Evolutionary conservation across 2,888 invertebrate genomes (phyloP).

Genomic region (Meteorus cinctellus): DNA sequence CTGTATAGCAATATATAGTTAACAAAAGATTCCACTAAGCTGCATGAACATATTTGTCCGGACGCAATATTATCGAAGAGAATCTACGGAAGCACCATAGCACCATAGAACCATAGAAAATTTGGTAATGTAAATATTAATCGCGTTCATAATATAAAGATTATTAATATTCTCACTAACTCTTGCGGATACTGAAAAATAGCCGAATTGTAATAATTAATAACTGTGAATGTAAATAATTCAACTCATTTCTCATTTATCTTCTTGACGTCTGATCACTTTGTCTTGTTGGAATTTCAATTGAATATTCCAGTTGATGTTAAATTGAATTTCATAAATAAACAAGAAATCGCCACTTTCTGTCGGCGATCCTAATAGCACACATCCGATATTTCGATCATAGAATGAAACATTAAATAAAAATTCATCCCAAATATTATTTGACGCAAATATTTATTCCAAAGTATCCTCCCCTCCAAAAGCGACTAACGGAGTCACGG

Average conservation of each 20-base stretch:
- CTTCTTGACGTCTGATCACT: too few relatives aligned
- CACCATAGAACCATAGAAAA: too few relatives aligned
- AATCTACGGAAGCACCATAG: neutral
- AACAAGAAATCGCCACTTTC: too few relatives aligned
- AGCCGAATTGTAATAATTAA: too few relatives aligned
- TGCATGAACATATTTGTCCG: slow-evolving; percentile 32
- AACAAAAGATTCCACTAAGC: neutral
- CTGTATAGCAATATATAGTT: neutral
- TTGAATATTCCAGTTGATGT: too few relatives aligned
- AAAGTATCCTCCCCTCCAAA: neutral
- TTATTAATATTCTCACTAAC: neutral
- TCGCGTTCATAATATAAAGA: neutral
- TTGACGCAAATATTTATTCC: slow-evolving; percentile 6
- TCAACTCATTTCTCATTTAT: too few relatives aligned
- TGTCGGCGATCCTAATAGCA: too few relatives aligned
- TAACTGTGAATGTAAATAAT: too few relatives aligned
- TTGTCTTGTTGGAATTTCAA: too few relatives aligned
- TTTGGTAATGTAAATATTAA: neutral
- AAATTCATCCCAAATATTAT: neutral
- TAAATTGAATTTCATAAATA: too few relatives aligned
- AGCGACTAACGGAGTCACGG: slow-evolving; percentile 30
- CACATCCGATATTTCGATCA: too few relatives aligned
- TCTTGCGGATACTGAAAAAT: too few relatives aligned
- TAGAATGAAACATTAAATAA: neutral
- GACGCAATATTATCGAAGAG: slow-evolving; percentile 18